Evolutionary conservation across 1,140 invertebrate genomes (phyloP).

Genomic region (Coboldia fuscipes): DNA sequence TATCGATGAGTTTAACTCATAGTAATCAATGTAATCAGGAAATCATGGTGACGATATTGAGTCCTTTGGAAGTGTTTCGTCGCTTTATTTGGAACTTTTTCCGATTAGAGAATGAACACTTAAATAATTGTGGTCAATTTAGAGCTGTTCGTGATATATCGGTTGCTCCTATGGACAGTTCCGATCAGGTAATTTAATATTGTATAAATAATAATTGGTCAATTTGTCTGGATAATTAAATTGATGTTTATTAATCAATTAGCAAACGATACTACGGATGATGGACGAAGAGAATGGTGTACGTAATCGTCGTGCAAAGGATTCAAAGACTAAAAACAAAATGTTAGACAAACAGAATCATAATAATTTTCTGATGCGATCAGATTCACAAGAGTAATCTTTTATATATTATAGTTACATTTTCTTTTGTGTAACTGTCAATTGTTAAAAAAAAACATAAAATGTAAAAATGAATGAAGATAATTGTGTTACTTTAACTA

Average conservation of each 20-base stretch:
- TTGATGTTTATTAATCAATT: background rate
- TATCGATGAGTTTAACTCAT: conserved; percentile 57
- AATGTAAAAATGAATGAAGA: too few species aligned
- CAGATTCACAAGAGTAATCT: conserved; percentile 17
- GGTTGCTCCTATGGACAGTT: conserved; percentile 60
- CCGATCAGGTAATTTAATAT: conserved; percentile 30
- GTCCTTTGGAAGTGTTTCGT: conserved; percentile 63
- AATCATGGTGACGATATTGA: conserved; percentile 52
- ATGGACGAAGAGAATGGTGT: conserved; percentile 90
- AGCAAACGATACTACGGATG: conserved; percentile 69
- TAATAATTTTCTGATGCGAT: conserved; percentile 11
- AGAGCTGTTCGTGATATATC: conserved; percentile 78
- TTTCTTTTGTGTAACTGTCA: too few species aligned
- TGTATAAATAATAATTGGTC: background rate
- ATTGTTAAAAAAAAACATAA: too few species aligned
- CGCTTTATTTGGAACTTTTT: conserved; percentile 88
- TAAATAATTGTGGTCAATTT: conserved; percentile 89
- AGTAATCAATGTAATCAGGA: conserved; percentile 46
- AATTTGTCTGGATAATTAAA: too few species aligned
- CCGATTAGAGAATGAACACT: conserved; percentile 80
- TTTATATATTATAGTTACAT: conserved; percentile 1
- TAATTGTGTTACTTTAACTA: too few species aligned
- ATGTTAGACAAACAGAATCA: conserved; percentile 8
- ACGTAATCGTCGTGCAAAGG: conserved; percentile 27
- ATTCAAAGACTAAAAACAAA: conserved; percentile 7